Evolutionary conservation across 2,113 vertebrate species (phyloP).

Genomic region (Aleadryas rufinucha): DNA sequence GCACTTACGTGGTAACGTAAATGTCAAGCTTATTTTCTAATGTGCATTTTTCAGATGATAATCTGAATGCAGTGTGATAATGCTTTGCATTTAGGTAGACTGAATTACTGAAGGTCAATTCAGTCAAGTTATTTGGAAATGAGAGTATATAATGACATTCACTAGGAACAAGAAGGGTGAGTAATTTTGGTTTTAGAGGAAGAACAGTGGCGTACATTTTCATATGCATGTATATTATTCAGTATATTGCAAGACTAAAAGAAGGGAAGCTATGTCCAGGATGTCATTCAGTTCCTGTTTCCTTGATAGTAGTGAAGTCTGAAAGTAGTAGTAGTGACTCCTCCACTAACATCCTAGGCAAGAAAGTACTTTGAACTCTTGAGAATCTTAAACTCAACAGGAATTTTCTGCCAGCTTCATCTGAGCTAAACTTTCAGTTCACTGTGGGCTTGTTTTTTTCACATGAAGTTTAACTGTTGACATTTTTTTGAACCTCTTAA

Average conservation of each 20-base stretch:
- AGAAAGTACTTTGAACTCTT: background rate
- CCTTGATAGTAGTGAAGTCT: background rate
- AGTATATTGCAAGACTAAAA: background rate
- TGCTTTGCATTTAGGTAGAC: background rate
- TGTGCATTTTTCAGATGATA: background rate
- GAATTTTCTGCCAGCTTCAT: background rate
- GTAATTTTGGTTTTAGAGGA: background rate
- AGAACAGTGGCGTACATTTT: background rate
- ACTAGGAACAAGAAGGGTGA: background rate
- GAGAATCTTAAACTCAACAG: background rate
- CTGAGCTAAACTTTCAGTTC: background rate
- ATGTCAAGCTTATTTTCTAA: conserved; percentile 30
- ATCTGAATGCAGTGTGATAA: background rate
- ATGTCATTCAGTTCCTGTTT: background rate
- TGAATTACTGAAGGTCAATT: conserved; percentile 17
- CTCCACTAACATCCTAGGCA: background rate
- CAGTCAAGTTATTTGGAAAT: conserved; percentile 40
- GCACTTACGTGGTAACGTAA: background rate
- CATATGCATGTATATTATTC: background rate
- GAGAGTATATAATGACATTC: background rate
- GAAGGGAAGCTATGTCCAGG: background rate
- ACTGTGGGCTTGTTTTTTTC: background rate
- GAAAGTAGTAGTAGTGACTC: background rate
- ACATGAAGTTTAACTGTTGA: background rate
- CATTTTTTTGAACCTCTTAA: background rate